These are phyloP conservation scores for Caenorhabditis latens DNA, from an alignment of 1,140 invertebrate genomes.

Conservation along the genomic window DNA sequence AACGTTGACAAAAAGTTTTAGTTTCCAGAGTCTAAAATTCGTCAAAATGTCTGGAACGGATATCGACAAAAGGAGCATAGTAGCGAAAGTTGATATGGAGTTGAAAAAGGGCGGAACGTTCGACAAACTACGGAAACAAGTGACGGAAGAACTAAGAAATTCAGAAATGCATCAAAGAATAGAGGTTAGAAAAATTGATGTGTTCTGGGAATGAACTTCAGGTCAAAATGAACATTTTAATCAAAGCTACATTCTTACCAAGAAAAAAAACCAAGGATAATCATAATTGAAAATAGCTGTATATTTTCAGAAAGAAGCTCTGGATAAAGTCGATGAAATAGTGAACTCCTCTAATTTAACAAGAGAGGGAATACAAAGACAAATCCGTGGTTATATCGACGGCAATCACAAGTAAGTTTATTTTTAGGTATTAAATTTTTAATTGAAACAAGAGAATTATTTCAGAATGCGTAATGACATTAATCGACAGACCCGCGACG, in stretches of 20 bases:
- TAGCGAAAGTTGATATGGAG: constrained; percentile 30
- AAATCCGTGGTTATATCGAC: not conserved
- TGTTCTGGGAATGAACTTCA: no score
- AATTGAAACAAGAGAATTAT: not conserved
- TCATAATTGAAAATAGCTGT: no score
- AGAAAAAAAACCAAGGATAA: no score
- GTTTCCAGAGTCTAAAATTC: not conserved
- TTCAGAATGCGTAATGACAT: constrained; percentile 42
- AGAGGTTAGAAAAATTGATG: not conserved
- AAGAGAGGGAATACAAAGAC: constrained; percentile 4
- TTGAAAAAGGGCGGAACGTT: constrained; percentile 42
- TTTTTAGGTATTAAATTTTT: not conserved
- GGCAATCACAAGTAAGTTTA: not conserved
- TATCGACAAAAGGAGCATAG: not conserved
- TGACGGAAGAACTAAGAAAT: not conserved
- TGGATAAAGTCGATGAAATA: constrained; percentile 14
- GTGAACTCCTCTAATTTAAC: not conserved
- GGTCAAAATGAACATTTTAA: no score
- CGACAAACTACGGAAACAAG: constrained; percentile 31
- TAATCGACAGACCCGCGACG: not conserved
- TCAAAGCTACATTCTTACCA: no score
- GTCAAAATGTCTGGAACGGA: not conserved
- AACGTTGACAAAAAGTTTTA: no score
- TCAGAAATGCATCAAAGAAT: not conserved
- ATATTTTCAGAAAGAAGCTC: constrained; percentile 3